Conservation (phyloP, 2,888 invertebrate species). For the Eristalis pertinax region DNA sequence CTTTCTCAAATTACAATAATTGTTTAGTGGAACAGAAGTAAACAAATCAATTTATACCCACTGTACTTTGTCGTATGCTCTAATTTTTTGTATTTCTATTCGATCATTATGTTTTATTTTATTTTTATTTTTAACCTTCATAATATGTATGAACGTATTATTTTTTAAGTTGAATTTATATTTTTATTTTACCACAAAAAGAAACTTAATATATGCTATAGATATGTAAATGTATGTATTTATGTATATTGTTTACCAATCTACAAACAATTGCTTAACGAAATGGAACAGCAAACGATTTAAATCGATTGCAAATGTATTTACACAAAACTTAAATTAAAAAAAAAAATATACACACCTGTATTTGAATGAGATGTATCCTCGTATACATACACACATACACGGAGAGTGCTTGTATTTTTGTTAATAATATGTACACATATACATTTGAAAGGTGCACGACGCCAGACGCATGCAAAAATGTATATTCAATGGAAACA, state of each 20-base stretch:
- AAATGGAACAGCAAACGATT: conserved; percentile 17
- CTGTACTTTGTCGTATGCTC: conserved; percentile 15
- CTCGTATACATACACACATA: too few relatives aligned
- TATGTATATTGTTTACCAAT: conserved; percentile 60
- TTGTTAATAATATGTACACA: conserved; percentile 57
- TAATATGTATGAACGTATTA: conserved; percentile 1
- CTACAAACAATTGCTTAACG: conserved; percentile 56
- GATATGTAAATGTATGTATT: conserved; percentile 47
- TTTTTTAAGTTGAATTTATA: conserved; percentile 45
- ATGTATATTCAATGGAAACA: conserved; percentile 37
- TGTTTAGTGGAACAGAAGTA: neutral
- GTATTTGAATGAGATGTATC: conserved; percentile 7
- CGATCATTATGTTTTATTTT: neutral
- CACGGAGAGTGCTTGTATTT: conserved; percentile 13
- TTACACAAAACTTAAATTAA: conserved; percentile 43
- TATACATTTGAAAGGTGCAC: conserved; percentile 17
- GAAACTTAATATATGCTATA: conserved; percentile 55
- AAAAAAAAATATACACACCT: conserved; percentile 12
- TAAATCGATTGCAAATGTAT: conserved; percentile 55
- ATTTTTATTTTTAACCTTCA: neutral
- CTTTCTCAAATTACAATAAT: neutral
- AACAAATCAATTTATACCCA: neutral
- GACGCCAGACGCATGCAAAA: conserved; percentile 38
- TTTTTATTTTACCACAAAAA: conserved; percentile 37
- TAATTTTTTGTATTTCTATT: neutral